Conservation (phyloP, 2,113 vertebrate species). For the Archocentrus centrarchus region DNA sequence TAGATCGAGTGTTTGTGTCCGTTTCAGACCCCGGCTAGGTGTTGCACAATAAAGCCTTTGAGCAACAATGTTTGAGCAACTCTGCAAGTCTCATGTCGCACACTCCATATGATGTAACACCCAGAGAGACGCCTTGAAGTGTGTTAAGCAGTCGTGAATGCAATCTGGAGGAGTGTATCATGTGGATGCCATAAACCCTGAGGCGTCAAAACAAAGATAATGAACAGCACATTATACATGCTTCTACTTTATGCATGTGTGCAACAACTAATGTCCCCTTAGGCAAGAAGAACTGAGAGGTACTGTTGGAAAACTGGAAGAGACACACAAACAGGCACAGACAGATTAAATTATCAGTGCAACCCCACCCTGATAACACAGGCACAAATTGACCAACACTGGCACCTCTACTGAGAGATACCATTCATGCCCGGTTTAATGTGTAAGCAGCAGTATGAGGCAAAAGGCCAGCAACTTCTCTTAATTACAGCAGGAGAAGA, state of each 20-base stretch:
- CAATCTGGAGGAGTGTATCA: neutral
- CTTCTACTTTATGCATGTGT: neutral
- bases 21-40: neutral
- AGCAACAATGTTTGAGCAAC: constrained; percentile 49
- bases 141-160: too few species aligned
- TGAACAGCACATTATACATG: neutral
- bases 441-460: constrained; percentile 1
- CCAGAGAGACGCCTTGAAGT: neutral
- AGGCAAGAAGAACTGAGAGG: constrained; percentile 24
- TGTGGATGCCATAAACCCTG: neutral
- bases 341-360: constrained; percentile 6
- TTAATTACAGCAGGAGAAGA: constrained; percentile 2
- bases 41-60: constrained; percentile 52
- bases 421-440: neutral
- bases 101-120: constrained; percentile 28
- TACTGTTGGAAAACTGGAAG: neutral
- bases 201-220: constrained; percentile 22
- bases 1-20: neutral
- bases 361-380: constrained; percentile 23
- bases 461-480: neutral
- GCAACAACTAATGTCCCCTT: neutral
- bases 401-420: constrained; percentile 4
- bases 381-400: constrained; percentile 1
- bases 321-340: neutral
- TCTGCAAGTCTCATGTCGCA: constrained; percentile 41